These are phyloP conservation scores for Taxidea taxus DNA, from an alignment of 2,113 vertebrate species.

Conservation along the genomic window DNA sequence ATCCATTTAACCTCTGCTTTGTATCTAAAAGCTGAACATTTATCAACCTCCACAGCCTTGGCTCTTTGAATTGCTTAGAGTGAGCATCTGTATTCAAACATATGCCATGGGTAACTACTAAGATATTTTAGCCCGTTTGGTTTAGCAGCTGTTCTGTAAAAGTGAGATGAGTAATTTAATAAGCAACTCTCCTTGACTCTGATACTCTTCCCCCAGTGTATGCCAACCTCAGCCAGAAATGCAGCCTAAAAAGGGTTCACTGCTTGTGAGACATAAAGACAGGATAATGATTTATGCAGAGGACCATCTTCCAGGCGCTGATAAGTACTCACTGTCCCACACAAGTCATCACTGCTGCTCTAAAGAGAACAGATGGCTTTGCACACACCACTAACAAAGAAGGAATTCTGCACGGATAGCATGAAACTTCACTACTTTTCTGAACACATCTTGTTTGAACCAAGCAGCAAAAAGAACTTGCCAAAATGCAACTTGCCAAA, in stretches of 20 bases:
- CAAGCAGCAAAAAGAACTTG: conserved; percentile 6
- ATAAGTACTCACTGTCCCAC: conserved; percentile 39
- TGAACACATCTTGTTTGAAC: conserved; percentile 24
- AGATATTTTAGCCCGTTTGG: conserved; percentile 70
- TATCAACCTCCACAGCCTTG: conserved; percentile 43
- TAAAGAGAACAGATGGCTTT: conserved; percentile 65
- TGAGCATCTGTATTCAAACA: conserved; percentile 73
- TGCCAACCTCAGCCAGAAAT: conserved; percentile 49
- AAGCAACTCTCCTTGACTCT: conserved; percentile 58
- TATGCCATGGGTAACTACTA: conserved; percentile 59
- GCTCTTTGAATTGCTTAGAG: conserved; percentile 44
- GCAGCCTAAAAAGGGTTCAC: conserved; percentile 56
- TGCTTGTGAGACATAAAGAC: neutral
- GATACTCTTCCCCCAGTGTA: conserved; percentile 20
- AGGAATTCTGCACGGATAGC: conserved; percentile 45
- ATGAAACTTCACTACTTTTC: conserved; percentile 19
- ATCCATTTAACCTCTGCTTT: conserved; percentile 57
- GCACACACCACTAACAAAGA: conserved; percentile 58
- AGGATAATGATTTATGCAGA: conserved; percentile 53
- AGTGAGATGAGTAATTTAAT: conserved; percentile 74
- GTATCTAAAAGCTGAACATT: conserved; percentile 58
- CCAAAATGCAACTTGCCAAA: neutral
- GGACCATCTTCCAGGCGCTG: conserved; percentile 27
- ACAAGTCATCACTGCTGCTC: conserved; percentile 22
- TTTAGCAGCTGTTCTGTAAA: conserved; percentile 70